Conservation (phyloP, 2,797 vertebrate genomes). For the Antrozous pallidus region DNA sequence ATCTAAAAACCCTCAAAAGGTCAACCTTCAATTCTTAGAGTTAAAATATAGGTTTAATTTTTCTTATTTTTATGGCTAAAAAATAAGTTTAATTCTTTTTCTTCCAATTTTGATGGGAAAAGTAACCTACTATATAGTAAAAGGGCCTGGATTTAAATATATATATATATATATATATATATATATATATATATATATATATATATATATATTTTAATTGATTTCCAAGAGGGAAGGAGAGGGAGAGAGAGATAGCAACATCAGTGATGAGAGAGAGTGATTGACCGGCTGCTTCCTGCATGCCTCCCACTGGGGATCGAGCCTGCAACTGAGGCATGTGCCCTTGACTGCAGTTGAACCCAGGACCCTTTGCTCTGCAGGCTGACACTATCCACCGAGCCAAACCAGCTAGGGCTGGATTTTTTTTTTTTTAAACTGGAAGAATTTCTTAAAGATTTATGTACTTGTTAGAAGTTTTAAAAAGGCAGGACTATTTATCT, state of each 20-base stretch:
- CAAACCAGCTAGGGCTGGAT: background rate
- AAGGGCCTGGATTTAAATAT: background rate
- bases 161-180: no score
- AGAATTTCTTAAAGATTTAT: constrained; percentile 38
- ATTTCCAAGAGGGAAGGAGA: no score
- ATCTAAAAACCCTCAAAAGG: background rate
- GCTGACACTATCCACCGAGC: no score
- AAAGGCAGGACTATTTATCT: background rate
- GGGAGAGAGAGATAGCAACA: no score
- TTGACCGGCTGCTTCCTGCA: no score
- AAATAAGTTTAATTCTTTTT: constrained; percentile 1
- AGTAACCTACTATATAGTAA: background rate
- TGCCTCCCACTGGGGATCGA: no score
- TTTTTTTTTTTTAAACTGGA: constrained; percentile 39
- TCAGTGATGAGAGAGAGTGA: no score
- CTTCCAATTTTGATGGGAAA: constrained; percentile 29
- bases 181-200: no score
- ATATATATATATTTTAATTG: no score
- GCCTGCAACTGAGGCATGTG: no score
- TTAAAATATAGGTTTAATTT: constrained; percentile 41
- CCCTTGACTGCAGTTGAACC: no score
- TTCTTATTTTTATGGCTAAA: constrained; percentile 2
- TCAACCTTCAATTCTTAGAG: background rate
- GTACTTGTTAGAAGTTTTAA: background rate
- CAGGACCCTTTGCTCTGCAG: no score